phyloP scores from a whole-genome alignment of 2,113 vertebrate genomes.

The Cercopithecus mona region DNA sequence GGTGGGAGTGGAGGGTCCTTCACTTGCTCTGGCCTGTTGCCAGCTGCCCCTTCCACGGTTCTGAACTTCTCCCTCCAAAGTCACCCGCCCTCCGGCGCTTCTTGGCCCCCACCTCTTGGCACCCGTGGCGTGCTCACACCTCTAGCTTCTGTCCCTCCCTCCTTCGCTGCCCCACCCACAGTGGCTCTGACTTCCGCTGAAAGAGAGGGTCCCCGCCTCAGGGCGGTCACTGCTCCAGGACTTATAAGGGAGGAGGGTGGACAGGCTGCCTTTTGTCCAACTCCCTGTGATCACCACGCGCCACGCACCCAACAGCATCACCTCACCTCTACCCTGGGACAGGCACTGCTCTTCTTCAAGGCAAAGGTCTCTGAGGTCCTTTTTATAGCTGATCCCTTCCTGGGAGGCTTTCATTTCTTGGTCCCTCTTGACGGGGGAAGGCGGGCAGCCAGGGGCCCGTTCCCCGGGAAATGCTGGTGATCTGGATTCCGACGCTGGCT shows the following conservation, averaged over 20 bases:
- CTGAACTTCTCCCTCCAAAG: neutral
- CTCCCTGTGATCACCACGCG: neutral
- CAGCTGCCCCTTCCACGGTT: neutral
- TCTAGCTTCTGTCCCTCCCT: neutral
- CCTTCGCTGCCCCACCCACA: neutral
- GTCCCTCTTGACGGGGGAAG: neutral
- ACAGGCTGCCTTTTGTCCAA: neutral
- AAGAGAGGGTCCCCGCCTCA: neutral
- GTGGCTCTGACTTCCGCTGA: neutral
- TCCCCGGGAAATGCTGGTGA: slow-evolving; percentile 49
- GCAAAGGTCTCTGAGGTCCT: neutral
- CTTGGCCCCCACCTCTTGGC: neutral
- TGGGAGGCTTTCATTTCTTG: neutral
- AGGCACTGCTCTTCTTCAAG: neutral
- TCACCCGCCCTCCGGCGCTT: neutral
- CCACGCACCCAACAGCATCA: neutral
- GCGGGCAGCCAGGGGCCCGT: neutral
- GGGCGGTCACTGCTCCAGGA: neutral
- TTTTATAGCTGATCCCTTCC: neutral
- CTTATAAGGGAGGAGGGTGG: neutral
- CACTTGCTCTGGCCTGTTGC: neutral
- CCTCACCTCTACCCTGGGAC: neutral
- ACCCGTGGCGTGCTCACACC: neutral
- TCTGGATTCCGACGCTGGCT: neutral
- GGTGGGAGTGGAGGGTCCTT: neutral